phyloP scores from a whole-genome alignment of 1,140 invertebrate species.

The Sitodiplosis mosellana region DNA sequence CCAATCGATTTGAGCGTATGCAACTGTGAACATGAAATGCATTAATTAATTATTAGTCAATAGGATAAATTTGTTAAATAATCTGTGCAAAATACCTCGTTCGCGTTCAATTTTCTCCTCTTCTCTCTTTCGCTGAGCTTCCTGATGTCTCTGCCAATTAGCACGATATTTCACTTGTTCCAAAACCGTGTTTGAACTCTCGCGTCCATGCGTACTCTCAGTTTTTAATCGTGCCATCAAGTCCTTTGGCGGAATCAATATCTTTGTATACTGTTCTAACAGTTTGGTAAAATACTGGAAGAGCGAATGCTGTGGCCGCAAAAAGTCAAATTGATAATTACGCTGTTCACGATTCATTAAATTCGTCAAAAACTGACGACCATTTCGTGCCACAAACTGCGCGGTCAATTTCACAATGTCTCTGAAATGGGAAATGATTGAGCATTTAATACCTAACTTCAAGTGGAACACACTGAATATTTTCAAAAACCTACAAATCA shows the following conservation, averaged over 20 bases:
- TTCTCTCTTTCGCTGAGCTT: slow-evolving; percentile 75
- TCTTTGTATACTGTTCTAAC: slow-evolving; percentile 94
- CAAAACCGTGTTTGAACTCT: slow-evolving; percentile 53
- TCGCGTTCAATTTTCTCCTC: slow-evolving; percentile 91
- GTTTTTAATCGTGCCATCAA: slow-evolving; percentile 59
- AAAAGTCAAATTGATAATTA: slow-evolving; percentile 98
- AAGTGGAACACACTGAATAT: neutral
- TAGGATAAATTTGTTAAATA: neutral
- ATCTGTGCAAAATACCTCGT: slow-evolving; percentile 35
- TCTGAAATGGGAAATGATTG: slow-evolving; percentile 32
- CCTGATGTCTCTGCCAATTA: slow-evolving; percentile 91
- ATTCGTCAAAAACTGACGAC: slow-evolving; percentile 92
- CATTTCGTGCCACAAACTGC: slow-evolving; percentile 97
- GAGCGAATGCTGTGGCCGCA: slow-evolving; percentile 93
- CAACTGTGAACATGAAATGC: slow-evolving; percentile 42
- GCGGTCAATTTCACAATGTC: slow-evolving; percentile 97
- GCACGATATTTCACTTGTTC: slow-evolving; percentile 87
- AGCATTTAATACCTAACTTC: too few relatives aligned
- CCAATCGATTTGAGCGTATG: slow-evolving; percentile 98
- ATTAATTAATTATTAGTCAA: too few relatives aligned
- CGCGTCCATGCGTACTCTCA: slow-evolving; percentile 37
- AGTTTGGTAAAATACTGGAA: slow-evolving; percentile 98
- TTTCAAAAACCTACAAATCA: slow-evolving; percentile 78
- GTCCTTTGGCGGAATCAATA: slow-evolving; percentile 87
- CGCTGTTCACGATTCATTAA: slow-evolving; percentile 96